Evolutionary conservation across 2,113 vertebrate species (phyloP).

Genomic region (Pelodiscus sinensis): DNA sequence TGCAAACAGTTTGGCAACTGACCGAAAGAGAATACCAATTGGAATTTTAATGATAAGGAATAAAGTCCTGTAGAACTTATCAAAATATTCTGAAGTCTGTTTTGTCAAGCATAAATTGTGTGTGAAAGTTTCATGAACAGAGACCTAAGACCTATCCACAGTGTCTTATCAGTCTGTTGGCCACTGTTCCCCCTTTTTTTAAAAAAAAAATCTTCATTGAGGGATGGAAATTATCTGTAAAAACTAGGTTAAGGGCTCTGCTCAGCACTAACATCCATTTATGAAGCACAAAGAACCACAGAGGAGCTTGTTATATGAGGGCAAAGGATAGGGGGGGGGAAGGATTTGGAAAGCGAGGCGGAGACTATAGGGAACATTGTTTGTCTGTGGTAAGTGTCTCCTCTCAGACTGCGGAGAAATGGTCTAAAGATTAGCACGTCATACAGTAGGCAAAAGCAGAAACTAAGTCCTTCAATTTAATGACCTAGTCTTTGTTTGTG

Average conservation of each 20-base stretch:
- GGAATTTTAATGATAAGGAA: constrained; percentile 8
- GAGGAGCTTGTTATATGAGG: not conserved
- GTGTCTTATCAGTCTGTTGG: not conserved
- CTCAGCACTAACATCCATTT: not conserved
- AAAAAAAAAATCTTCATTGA: not conserved
- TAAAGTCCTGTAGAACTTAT: not conserved
- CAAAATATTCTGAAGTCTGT: not conserved
- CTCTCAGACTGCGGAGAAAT: not conserved
- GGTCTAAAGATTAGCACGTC: constrained; percentile 2
- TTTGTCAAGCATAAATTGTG: rapidly evolving
- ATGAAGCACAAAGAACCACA: not conserved
- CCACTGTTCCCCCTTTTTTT: not conserved
- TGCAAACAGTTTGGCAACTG: not conserved
- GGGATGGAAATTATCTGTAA: not conserved
- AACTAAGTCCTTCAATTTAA: constrained; percentile 23
- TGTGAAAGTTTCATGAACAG: not conserved
- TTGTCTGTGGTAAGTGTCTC: not conserved
- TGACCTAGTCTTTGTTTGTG: constrained; percentile 29
- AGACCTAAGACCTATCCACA: not conserved
- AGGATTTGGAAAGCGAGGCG: not conserved
- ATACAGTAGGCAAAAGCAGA: constrained; percentile 25
- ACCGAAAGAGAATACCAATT: not conserved
- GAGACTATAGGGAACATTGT: not conserved
- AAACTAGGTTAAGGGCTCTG: not conserved
- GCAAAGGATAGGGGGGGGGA: not conserved